phyloP scores from a whole-genome alignment of 1,140 invertebrate species.

The Triops cancriformis region DNA sequence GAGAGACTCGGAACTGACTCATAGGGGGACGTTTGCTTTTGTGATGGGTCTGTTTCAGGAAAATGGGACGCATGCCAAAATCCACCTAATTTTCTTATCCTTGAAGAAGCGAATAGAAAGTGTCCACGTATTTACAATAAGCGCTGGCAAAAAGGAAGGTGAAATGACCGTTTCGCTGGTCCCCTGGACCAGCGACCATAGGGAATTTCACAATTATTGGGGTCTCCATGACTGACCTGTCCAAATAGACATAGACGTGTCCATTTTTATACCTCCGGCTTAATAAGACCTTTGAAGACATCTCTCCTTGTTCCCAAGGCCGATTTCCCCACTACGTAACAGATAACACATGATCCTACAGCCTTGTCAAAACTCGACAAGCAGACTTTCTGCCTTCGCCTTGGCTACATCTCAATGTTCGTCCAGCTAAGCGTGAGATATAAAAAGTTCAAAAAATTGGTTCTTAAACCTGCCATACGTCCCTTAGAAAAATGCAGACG shows the following conservation, averaged over 20 bases:
- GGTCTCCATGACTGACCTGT: neutral
- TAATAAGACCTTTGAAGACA: neutral
- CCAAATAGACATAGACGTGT: neutral
- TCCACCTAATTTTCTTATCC: neutral
- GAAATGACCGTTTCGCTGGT: neutral
- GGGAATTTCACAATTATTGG: neutral
- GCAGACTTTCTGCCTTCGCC: too few species aligned
- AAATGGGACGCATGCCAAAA: neutral
- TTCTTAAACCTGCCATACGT: too few species aligned
- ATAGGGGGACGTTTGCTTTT: slow-evolving; percentile 3
- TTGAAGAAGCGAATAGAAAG: neutral
- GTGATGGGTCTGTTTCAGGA: neutral
- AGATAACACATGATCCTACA: neutral
- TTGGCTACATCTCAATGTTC: too few species aligned
- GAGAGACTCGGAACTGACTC: neutral
- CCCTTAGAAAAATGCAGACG: too few species aligned
- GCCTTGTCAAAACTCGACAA: neutral
- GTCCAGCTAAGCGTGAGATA: too few species aligned
- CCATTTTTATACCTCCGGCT: neutral
- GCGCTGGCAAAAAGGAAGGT: neutral
- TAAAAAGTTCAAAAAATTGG: too few species aligned
- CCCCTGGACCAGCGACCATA: neutral
- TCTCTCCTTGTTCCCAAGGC: neutral
- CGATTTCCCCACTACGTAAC: neutral
- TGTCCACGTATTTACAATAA: neutral